A percentile compares a stretch with the other conserved stretches of the same genome.
Evolutionary conservation across 2,113 vertebrate species (phyloP).

Genomic region (Nerophis ophidion): DNA sequence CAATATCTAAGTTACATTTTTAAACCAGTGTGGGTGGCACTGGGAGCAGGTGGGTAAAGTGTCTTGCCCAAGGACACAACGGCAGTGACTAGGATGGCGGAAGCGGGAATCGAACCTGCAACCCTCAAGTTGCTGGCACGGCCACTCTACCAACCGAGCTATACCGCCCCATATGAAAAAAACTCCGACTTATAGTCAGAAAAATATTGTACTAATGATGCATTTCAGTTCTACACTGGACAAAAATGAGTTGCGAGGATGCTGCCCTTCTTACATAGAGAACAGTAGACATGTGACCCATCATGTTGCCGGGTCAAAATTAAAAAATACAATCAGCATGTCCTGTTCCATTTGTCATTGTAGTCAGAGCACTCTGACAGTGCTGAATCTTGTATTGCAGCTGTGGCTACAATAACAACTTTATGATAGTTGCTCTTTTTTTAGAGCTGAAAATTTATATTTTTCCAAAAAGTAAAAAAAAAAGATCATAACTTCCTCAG

Average conservation of each 20-base stretch:
- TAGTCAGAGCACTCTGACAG: conserved; percentile 5
- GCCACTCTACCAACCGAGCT: no score
- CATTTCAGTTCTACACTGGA: neutral
- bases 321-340: neutral
- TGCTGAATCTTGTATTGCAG: neutral
- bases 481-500: neutral
- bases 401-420: neutral
- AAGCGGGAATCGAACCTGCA: no score
- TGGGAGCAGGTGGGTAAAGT: no score
- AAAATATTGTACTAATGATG: neutral
- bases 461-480: neutral
- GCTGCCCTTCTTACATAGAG: neutral
- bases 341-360: conserved; percentile 2
- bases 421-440: neutral
- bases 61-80: no score
- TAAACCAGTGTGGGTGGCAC: no score
- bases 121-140: no score
- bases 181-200: no score
- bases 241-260: neutral
- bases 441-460: neutral
- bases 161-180: no score
- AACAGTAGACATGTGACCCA: neutral
- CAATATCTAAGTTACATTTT: no score
- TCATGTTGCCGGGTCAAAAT: neutral
- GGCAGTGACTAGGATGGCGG: no score